These are phyloP conservation scores for Copidosoma floridanum DNA, from an alignment of 1,140 invertebrate genomes.

Conservation along the genomic window DNA sequence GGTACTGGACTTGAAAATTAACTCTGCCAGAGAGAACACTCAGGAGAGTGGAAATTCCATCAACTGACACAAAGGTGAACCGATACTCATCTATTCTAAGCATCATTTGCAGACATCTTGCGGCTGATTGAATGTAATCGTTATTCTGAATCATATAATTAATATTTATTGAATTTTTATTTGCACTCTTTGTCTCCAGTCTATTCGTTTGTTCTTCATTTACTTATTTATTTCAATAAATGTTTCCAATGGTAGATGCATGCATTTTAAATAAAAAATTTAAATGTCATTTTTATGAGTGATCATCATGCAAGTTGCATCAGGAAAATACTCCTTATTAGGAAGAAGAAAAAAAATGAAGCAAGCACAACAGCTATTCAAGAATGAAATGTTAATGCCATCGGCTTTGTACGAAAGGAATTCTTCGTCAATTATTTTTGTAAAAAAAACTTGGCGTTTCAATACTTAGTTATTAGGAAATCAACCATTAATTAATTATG, in stretches of 20 bases:
- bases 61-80: constrained; percentile 90
- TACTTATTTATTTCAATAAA: no score
- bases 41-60: constrained; percentile 89
- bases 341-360: not conserved
- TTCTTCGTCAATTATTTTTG: not conserved
- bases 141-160: constrained; percentile 89
- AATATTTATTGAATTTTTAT: constrained; percentile 98
- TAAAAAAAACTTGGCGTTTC: constrained; percentile 4
- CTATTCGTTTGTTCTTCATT: no score
- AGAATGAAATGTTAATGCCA: not conserved
- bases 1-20: constrained; percentile 99
- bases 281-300: constrained; percentile 3
- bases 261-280: not conserved
- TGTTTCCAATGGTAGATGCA: constrained; percentile 16
- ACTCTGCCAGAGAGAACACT: constrained; percentile 88
- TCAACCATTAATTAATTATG: no score
- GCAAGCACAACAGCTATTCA: constrained; percentile 2
- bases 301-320: constrained; percentile 1
- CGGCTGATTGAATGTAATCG: constrained; percentile 97
- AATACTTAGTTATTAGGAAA: constrained; percentile 42
- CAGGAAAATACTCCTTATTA: not conserved
- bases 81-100: constrained; percentile 95
- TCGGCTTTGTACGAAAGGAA: not conserved
- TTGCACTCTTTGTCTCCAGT: constrained; percentile 96
- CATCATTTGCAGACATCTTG: constrained; percentile 99